Evolutionary conservation across 2,797 vertebrate genomes (phyloP).

Genomic region (Notoglanidium macrostoma): DNA sequence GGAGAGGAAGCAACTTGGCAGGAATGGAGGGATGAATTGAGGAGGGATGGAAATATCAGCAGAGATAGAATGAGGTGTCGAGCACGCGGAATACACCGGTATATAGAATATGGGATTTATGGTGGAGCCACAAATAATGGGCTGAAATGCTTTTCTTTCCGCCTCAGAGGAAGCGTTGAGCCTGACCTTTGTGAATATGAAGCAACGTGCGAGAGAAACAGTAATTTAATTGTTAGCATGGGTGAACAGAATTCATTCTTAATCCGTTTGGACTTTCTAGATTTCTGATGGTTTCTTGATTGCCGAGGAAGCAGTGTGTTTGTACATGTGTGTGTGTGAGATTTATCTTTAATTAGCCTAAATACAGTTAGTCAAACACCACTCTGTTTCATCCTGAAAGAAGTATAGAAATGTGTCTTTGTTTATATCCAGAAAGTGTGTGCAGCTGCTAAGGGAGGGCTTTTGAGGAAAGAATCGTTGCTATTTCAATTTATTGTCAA

Average conservation of each 20-base stretch:
- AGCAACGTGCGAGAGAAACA: background rate
- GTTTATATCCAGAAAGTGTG: background rate
- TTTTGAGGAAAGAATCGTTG: background rate
- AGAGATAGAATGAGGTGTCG: background rate
- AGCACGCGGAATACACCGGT: background rate
- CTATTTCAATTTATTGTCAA: background rate
- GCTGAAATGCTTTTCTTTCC: background rate
- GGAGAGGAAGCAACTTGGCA: constrained; percentile 17
- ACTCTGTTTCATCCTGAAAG: background rate
- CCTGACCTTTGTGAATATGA: background rate
- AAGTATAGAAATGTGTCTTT: constrained; percentile 6
- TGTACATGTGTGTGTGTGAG: background rate
- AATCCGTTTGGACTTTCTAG: background rate
- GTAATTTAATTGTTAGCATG: background rate
- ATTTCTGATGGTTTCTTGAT: background rate
- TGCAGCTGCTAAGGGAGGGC: constrained; percentile 6
- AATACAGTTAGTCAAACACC: background rate
- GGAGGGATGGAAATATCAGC: constrained; percentile 8
- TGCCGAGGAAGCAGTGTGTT: background rate
- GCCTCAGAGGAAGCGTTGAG: background rate
- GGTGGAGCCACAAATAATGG: background rate
- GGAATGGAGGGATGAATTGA: background rate
- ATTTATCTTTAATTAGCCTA: background rate
- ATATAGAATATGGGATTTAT: background rate
- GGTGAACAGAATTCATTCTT: background rate